These are phyloP conservation scores for Netelia fuscicornis DNA, from an alignment of 2,888 invertebrate species.

Conservation along the genomic window DNA sequence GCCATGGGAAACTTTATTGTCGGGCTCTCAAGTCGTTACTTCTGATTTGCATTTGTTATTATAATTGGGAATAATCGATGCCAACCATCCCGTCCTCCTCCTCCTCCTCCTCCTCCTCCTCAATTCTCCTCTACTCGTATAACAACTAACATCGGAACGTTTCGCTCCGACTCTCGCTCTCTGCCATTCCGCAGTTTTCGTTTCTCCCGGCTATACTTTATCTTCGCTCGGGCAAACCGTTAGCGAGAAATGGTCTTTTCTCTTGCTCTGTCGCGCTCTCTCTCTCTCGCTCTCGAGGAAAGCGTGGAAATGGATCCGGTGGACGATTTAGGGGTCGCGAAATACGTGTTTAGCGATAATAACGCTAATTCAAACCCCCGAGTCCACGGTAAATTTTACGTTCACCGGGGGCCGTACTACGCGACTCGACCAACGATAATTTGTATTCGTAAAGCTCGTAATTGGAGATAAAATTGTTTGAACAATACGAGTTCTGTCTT, in stretches of 20 bases:
- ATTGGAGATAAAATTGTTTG: conserved; percentile 13
- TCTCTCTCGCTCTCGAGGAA: conserved; percentile 2
- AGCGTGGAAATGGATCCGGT: conserved; percentile 44
- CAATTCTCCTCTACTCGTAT: conserved; percentile 3
- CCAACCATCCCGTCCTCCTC: conserved; percentile 26
- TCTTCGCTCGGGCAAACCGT: conserved; percentile 34
- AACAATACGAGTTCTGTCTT: background rate
- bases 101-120: background rate
- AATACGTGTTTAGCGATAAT: conserved; percentile 53
- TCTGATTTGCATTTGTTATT: conserved; percentile 84
- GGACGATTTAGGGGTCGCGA: conserved; percentile 46
- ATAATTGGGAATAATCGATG: conserved; percentile 84
- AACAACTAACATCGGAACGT: conserved; percentile 46
- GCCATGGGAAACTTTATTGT: conserved; percentile 80
- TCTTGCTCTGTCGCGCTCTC: conserved; percentile 17
- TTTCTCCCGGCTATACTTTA: conserved; percentile 24
- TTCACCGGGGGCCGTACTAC: background rate
- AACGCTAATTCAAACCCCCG: conserved; percentile 39
- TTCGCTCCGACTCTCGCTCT: conserved; percentile 12
- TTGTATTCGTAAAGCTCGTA: background rate
- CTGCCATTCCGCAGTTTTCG: conserved; percentile 24
- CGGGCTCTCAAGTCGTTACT: conserved; percentile 80
- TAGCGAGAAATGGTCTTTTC: conserved; percentile 21
- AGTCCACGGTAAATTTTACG: background rate
- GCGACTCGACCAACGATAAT: background rate